Conservation (phyloP, 2,888 invertebrate species). For the Sminthurinus aureus region DNA sequence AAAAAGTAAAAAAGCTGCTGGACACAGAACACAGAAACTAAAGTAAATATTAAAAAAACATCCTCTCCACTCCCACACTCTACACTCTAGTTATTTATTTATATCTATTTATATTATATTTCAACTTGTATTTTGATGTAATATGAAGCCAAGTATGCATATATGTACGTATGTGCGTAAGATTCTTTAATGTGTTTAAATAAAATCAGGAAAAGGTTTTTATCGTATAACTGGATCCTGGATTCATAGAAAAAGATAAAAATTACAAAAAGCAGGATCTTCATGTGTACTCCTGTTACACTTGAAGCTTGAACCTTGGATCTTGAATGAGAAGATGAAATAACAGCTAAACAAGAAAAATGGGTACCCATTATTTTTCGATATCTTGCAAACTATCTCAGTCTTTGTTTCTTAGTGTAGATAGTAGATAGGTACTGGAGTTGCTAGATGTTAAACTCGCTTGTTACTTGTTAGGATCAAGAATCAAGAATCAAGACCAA, state of each 20-base stretch:
- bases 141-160: background rate
- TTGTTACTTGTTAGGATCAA: too few species aligned
- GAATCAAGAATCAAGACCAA: too few species aligned
- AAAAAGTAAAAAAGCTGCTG: too few species aligned
- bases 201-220: background rate
- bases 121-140: too few species aligned
- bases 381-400: slow-evolving; percentile 1
- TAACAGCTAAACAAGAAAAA: slow-evolving; percentile 5
- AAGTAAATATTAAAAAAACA: too few species aligned
- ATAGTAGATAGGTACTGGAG: background rate
- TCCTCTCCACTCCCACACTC: too few species aligned
- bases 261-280: background rate
- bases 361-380: slow-evolving; percentile 24
- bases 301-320: background rate
- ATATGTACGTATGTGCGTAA: background rate
- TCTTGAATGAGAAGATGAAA: slow-evolving; percentile 16
- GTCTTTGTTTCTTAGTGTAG: background rate
- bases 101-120: too few species aligned
- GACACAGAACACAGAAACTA: slow-evolving; percentile 12
- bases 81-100: too few species aligned
- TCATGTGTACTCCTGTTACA: background rate
- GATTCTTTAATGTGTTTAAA: background rate
- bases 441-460: too few species aligned
- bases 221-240: background rate
- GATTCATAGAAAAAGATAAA: background rate